Evolutionary conservation across 2,113 vertebrate species (phyloP).

Genomic region (Zosterops pallidus): DNA sequence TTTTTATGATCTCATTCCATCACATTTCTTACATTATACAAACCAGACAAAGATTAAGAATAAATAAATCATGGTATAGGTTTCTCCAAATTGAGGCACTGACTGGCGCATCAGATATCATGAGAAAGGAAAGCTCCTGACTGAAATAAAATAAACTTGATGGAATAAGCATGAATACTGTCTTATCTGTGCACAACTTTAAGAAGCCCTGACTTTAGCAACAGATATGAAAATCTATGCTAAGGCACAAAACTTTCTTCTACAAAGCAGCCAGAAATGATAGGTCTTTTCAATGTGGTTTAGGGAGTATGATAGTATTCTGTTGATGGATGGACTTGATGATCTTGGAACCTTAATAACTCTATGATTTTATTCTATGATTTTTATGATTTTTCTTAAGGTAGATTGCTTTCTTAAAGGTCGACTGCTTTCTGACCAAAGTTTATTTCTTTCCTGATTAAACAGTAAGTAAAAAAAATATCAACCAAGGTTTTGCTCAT

Average conservation of each 20-base stretch:
- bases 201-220: not conserved
- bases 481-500: not conserved
- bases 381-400: not conserved
- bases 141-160: not conserved
- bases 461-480: not conserved
- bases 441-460: not conserved
- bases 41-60: not conserved
- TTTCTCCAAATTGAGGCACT: not conserved
- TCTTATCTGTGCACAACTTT: not conserved
- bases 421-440: not conserved
- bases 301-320: not conserved
- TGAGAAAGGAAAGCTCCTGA: not conserved
- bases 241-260: not conserved
- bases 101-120: not conserved
- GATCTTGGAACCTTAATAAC: not conserved
- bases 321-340: rapidly evolving
- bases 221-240: not conserved
- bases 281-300: not conserved
- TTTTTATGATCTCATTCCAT: not conserved
- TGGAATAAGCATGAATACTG: not conserved
- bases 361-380: not conserved
- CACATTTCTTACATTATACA: not conserved
- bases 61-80: not conserved
- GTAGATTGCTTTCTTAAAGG: not conserved
- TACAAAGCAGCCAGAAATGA: not conserved